Conservation (phyloP, 92 coral and sea anemone genomes). For the Desmophyllum pertusum region DNA sequence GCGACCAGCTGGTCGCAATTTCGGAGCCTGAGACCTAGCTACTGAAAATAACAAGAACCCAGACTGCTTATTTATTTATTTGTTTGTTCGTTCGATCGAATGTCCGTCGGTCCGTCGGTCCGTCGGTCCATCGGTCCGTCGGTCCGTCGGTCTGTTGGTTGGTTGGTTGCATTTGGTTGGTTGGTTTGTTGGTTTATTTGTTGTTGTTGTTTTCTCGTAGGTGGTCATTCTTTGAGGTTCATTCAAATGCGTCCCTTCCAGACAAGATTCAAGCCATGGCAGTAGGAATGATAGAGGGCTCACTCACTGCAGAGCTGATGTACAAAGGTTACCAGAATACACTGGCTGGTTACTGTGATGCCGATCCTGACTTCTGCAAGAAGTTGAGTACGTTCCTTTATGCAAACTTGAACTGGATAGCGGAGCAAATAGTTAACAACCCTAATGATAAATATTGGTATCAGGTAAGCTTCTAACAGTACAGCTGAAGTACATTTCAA, state of each 20-base stretch:
- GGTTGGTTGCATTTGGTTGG: no score
- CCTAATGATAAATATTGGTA: slow-evolving; percentile 84
- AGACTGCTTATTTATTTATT: no score
- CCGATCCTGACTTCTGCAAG: slow-evolving; percentile 67
- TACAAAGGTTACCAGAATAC: slow-evolving; percentile 64
- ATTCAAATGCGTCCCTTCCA: slow-evolving; percentile 69
- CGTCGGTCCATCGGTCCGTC: no score
- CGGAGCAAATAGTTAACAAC: slow-evolving; percentile 52
- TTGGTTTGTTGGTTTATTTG: no score
- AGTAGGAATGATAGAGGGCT: slow-evolving; percentile 93
- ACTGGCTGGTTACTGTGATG: slow-evolving; percentile 67
- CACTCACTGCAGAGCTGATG: slow-evolving; percentile 81
- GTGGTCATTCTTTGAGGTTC: slow-evolving; percentile 88
- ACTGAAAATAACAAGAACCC: no score
- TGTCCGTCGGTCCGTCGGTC: no score
- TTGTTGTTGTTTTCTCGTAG: slow-evolving; percentile 21
- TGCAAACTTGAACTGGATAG: slow-evolving; percentile 70
- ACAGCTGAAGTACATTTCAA: no score
- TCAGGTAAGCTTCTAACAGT: slow-evolving; percentile 75
- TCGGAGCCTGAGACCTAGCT: no score
- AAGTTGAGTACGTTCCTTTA: slow-evolving; percentile 60
- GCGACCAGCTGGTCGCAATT: no score
- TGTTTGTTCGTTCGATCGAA: no score
- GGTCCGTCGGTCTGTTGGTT: no score
- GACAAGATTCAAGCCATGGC: slow-evolving; percentile 82